Evolutionary conservation across 2,888 invertebrate species (phyloP).

Genomic region (Hyalella azteca): DNA sequence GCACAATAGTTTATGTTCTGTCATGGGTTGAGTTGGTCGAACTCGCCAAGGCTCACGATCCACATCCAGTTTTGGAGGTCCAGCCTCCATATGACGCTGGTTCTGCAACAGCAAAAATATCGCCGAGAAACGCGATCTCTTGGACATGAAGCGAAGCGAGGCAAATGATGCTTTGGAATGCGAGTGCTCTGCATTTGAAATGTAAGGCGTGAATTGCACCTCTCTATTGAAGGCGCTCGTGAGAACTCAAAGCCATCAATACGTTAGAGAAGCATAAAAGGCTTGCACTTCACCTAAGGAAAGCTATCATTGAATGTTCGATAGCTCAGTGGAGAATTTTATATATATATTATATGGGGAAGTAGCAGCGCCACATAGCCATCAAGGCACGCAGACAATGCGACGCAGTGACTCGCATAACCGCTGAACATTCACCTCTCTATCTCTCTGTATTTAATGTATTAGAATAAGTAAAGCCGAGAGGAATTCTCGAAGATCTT

Average conservation of each 20-base stretch:
- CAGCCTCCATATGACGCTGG: conserved; percentile 1
- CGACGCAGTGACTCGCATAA: background rate
- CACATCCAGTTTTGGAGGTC: background rate
- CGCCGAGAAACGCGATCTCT: background rate
- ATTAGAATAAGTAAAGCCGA: conserved; percentile 17
- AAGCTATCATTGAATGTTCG: conserved; percentile 14
- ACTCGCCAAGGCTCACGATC: background rate
- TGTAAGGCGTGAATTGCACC: conserved; percentile 1
- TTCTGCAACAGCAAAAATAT: background rate
- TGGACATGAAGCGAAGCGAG: conserved; percentile 2
- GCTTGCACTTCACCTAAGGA: background rate
- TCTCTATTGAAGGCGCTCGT: background rate
- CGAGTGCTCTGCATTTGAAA: background rate
- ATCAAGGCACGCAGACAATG: background rate
- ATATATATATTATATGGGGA: background rate
- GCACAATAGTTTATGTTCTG: no score
- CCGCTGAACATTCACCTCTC: conserved; percentile 15
- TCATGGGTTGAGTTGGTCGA: no score
- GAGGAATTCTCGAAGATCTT: conserved; percentile 10
- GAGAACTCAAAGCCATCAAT: background rate
- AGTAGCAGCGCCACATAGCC: background rate
- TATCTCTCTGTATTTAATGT: conserved; percentile 1
- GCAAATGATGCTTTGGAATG: background rate
- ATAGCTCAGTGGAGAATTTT: background rate
- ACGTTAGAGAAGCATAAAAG: conserved; percentile 1